Conservation (phyloP, 2,113 vertebrate species). For the Corythoichthys haematopterus region DNA sequence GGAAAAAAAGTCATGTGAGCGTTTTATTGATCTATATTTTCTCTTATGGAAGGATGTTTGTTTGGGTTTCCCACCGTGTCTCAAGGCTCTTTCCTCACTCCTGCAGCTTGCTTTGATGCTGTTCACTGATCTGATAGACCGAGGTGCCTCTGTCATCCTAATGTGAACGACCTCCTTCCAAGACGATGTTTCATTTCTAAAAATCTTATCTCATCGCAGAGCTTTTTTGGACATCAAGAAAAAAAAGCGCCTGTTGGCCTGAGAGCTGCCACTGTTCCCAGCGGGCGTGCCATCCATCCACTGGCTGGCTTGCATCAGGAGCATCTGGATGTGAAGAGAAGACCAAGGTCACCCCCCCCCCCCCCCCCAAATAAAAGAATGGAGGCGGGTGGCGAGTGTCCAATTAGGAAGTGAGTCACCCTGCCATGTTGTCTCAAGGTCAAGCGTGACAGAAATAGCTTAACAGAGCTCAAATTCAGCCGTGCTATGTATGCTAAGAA, state of each 20-base stretch:
- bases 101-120: background rate
- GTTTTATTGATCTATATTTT: background rate
- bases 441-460: slow-evolving; percentile 36
- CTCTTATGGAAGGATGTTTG: slow-evolving; percentile 44
- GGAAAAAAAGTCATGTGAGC: background rate
- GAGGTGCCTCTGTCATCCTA: background rate
- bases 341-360: slow-evolving; percentile 52
- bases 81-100: slow-evolving; percentile 13
- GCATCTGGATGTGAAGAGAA: slow-evolving; percentile 58
- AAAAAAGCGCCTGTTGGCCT: slow-evolving; percentile 49
- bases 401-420: slow-evolving; percentile 32
- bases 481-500: slow-evolving; percentile 18
- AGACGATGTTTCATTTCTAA: slow-evolving; percentile 36
- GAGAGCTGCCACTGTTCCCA: slow-evolving; percentile 41
- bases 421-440: slow-evolving; percentile 50
- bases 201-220: slow-evolving; percentile 36
- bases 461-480: slow-evolving; percentile 34
- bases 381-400: slow-evolving; percentile 39
- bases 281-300: slow-evolving; percentile 43
- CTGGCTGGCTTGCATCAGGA: slow-evolving; percentile 49
- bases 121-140: slow-evolving; percentile 6
- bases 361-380: background rate
- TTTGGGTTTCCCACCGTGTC: slow-evolving; percentile 42
- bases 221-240: slow-evolving; percentile 39
- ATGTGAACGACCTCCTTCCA: slow-evolving; percentile 15